Percentiles rank a stretch among this genome's conserved stretches.
Conservation (phyloP, 2,113 vertebrate species). For the Coreoperca whiteheadi region DNA sequence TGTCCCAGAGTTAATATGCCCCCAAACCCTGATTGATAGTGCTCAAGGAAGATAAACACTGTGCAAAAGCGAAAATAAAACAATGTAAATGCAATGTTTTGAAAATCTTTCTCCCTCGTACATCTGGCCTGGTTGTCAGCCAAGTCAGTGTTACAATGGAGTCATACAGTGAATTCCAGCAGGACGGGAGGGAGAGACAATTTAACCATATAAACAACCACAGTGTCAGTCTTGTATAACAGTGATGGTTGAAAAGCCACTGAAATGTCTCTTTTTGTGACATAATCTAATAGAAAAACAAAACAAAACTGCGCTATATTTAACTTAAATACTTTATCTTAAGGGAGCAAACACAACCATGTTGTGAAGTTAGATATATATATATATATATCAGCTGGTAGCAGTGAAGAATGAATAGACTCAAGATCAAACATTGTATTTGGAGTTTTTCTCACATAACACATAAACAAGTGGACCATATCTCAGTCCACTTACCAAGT, state of each 20-base stretch:
- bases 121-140: constrained; percentile 54
- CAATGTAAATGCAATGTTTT: constrained; percentile 17
- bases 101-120: constrained; percentile 17
- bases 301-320: not conserved
- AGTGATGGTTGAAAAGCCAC: not conserved
- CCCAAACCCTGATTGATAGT: constrained; percentile 10
- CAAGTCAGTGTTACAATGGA: constrained; percentile 33
- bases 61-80: constrained; percentile 39
- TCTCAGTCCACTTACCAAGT: not conserved
- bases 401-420: not conserved
- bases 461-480: not conserved
- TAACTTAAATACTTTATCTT: constrained; percentile 4
- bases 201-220: constrained; percentile 28
- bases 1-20: constrained; percentile 32
- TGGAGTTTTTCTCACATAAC: not conserved
- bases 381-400: not conserved
- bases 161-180: constrained; percentile 47
- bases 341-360: not conserved
- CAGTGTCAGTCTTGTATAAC: constrained; percentile 25
- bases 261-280: not conserved
- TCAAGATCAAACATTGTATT: not conserved
- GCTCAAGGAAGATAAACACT: constrained; percentile 46
- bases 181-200: constrained; percentile 31
- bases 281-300: not conserved
- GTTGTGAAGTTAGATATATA: too few species aligned